A percentile compares a stretch with the other conserved stretches of the same genome.
Conservation (phyloP, 2,888 invertebrate genomes). For the Ctenicera cuprea region DNA sequence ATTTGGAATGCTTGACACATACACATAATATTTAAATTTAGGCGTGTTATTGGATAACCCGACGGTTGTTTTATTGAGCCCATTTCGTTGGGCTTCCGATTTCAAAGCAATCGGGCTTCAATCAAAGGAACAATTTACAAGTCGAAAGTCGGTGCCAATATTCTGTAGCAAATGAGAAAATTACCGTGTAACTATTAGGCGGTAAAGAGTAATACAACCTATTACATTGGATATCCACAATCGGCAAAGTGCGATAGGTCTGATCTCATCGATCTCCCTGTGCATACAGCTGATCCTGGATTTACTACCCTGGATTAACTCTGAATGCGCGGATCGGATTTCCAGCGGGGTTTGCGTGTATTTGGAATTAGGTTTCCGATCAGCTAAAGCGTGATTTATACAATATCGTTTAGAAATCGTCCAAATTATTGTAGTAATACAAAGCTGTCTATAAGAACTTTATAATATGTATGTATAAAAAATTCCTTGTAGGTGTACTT, state of each 20-base stretch:
- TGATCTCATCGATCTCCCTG: constrained; percentile 41
- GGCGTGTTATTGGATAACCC: constrained; percentile 43
- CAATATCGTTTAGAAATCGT: constrained; percentile 32
- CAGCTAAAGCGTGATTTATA: constrained; percentile 40
- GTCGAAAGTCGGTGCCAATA: constrained; percentile 18
- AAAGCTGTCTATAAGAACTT: neutral
- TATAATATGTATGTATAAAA: too few relatives aligned
- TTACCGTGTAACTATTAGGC: neutral
- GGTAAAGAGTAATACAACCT: constrained; percentile 2
- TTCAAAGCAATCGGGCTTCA: constrained; percentile 29
- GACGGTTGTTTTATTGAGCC: constrained; percentile 28
- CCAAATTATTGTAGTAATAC: constrained; percentile 2
- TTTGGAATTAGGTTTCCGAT: constrained; percentile 41
- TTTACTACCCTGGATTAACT: constrained; percentile 49
- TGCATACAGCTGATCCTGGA: constrained; percentile 47
- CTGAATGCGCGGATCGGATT: constrained; percentile 48
- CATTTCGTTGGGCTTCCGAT: constrained; percentile 25
- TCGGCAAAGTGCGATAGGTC: constrained; percentile 17
- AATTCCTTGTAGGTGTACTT: too few relatives aligned
- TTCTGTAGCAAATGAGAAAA: neutral
- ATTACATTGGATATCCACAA: constrained; percentile 16
- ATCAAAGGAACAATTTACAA: constrained; percentile 28
- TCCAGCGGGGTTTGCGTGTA: constrained; percentile 40
- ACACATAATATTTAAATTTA: constrained; percentile 40
- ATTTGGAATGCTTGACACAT: constrained; percentile 33